Percentiles rank a stretch among this genome's conserved stretches.
Conservation (phyloP, 2,113 vertebrate species). For the Peromyscus californicus region DNA sequence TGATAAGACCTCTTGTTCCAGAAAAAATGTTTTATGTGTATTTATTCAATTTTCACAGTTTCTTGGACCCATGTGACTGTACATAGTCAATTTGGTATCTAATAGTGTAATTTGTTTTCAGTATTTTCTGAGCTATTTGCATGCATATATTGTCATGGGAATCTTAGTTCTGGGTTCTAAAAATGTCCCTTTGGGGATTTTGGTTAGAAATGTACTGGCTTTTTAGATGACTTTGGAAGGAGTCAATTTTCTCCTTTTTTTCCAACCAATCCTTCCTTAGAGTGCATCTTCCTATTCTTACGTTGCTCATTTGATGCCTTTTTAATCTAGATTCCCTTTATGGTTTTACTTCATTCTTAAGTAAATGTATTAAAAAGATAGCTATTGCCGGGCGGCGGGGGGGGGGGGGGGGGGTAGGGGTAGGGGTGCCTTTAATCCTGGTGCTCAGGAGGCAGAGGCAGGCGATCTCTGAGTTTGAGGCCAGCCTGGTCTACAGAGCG, state of each 20-base stretch:
- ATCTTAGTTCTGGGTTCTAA: constrained; percentile 54
- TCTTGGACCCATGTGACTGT: not conserved
- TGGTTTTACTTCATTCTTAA: constrained; percentile 47
- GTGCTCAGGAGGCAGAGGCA: not conserved
- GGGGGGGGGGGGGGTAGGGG: no score
- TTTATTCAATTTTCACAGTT: not conserved
- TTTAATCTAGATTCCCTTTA: constrained; percentile 34
- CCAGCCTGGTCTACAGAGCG: not conserved
- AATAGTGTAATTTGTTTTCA: constrained; percentile 15
- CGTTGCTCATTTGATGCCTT: not conserved
- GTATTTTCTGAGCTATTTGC: not conserved
- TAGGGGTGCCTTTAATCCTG: not conserved
- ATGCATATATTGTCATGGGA: not conserved
- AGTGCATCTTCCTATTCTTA: constrained; percentile 4
- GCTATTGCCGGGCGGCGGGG: not conserved
- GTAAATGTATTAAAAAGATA: not conserved
- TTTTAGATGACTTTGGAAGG: constrained; percentile 50
- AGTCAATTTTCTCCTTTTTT: not conserved
- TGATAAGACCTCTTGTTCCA: not conserved
- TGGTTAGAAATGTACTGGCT: constrained; percentile 36
- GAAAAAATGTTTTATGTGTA: not conserved
- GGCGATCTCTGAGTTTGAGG: not conserved
- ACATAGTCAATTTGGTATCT: constrained; percentile 18
- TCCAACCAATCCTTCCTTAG: not conserved
- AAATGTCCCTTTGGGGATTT: constrained; percentile 1